These are phyloP conservation scores for Pantherophis alleghaniensis DNA, from an alignment of 2,797 vertebrate genomes.

Conservation along the genomic window DNA sequence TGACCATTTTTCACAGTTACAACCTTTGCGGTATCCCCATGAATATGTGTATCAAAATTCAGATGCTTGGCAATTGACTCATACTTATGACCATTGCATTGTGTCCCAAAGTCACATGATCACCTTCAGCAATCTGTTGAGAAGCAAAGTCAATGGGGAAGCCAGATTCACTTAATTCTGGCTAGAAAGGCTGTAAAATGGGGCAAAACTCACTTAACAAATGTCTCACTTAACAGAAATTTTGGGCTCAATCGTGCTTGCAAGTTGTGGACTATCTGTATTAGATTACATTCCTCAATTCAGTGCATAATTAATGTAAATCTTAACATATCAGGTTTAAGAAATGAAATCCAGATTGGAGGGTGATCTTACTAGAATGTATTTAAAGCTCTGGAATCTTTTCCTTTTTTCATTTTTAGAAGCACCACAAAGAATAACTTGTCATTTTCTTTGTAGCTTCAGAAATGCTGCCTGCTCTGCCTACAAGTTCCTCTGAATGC, in stretches of 20 bases:
- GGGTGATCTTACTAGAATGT: neutral
- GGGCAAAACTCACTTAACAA: too few species aligned
- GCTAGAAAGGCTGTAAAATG: too few species aligned
- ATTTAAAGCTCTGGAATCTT: neutral
- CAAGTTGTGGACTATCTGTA: too few species aligned
- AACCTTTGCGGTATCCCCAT: neutral
- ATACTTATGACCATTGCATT: neutral
- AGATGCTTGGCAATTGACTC: neutral
- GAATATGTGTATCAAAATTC: neutral
- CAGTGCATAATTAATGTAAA: neutral
- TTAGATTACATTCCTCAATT: neutral
- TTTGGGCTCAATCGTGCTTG: too few species aligned
- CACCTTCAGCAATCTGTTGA: too few species aligned
- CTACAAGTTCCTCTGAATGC: slow-evolving; percentile 84
- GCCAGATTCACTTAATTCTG: too few species aligned
- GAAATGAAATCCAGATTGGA: neutral
- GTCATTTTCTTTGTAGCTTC: slow-evolving; percentile 68
- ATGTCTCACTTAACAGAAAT: too few species aligned
- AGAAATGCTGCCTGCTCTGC: slow-evolving; percentile 71
- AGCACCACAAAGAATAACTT: slow-evolving; percentile 17
- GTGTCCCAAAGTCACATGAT: neutral
- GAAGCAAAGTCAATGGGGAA: too few species aligned
- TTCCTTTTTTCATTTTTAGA: neutral
- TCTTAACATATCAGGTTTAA: neutral
- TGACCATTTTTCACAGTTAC: neutral